Percentiles rank a stretch among this genome's conserved stretches.
Evolutionary conservation across 2,113 vertebrate species (phyloP).

Genomic region (Manacus vitellinus): DNA sequence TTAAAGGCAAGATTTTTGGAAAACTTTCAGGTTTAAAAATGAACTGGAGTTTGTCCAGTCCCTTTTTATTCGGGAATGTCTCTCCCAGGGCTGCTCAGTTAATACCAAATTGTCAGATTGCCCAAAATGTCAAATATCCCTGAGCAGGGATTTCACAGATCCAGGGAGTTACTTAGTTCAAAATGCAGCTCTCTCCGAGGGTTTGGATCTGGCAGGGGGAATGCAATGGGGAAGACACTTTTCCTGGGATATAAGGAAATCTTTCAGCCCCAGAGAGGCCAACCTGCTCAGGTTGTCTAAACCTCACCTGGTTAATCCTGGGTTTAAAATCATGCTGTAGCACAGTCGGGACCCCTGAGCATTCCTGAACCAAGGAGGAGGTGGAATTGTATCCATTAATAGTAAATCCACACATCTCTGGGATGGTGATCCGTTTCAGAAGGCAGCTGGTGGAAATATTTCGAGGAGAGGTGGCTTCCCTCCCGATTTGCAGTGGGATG

Average conservation of each 20-base stretch:
- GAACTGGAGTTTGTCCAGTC: conserved; percentile 57
- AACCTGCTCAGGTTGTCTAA: neutral
- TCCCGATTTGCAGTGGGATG: neutral
- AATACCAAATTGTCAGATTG: conserved; percentile 57
- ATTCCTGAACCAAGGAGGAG: neutral
- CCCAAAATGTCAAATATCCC: conserved; percentile 12
- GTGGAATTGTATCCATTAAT: neutral
- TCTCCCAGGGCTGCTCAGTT: conserved; percentile 51
- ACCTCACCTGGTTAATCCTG: neutral
- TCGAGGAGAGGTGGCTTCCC: neutral
- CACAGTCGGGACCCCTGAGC: neutral
- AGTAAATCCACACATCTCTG: neutral
- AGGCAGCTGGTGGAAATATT: neutral
- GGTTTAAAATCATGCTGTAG: neutral
- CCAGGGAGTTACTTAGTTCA: neutral
- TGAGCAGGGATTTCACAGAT: neutral
- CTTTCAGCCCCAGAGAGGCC: neutral
- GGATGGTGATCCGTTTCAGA: neutral
- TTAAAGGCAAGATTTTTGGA: conserved; percentile 66
- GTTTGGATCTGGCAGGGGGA: neutral
- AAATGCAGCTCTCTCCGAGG: neutral
- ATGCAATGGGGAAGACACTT: neutral
- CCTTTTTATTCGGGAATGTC: conserved; percentile 55
- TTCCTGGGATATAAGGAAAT: neutral
- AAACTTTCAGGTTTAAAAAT: conserved; percentile 70